These are phyloP conservation scores for Psittacara wagleri DNA, from an alignment of 2,113 vertebrate genomes.

Conservation along the genomic window DNA sequence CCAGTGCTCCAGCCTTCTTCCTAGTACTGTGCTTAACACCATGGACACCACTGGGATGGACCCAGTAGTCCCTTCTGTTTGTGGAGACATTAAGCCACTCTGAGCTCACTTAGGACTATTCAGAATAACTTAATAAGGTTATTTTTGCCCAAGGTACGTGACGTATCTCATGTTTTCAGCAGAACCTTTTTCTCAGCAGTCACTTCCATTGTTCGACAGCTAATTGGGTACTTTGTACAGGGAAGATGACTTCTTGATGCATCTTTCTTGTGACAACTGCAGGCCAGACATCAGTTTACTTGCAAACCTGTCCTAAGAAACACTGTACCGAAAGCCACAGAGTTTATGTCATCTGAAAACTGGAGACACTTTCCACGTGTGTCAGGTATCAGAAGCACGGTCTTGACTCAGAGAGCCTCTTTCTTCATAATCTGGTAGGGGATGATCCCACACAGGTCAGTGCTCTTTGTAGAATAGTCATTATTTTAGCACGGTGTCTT, in stretches of 20 bases:
- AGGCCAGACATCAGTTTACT: not conserved
- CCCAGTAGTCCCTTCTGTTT: not conserved
- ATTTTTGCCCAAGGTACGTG: not conserved
- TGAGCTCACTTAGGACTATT: not conserved
- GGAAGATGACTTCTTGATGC: not conserved
- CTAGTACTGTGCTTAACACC: not conserved
- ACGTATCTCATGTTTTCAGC: not conserved
- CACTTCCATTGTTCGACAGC: not conserved
- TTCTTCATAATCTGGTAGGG: not conserved
- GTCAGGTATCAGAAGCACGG: not conserved
- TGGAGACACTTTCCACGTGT: not conserved
- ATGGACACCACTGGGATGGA: accelerated
- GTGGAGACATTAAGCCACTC: not conserved
- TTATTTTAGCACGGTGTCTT: not conserved
- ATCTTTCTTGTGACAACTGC: not conserved
- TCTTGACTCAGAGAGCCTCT: not conserved
- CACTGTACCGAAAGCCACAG: not conserved
- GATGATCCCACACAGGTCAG: not conserved
- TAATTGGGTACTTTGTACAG: not conserved
- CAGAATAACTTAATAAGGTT: not conserved
- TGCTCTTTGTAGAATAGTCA: not conserved
- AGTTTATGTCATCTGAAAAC: not conserved
- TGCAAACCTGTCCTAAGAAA: not conserved
- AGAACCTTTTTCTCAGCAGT: not conserved
- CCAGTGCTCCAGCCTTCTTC: not conserved